Base-by-base conservation (phyloP, 2,113 vertebrate genomes). In the Hirundichthys speculiger region DNA sequence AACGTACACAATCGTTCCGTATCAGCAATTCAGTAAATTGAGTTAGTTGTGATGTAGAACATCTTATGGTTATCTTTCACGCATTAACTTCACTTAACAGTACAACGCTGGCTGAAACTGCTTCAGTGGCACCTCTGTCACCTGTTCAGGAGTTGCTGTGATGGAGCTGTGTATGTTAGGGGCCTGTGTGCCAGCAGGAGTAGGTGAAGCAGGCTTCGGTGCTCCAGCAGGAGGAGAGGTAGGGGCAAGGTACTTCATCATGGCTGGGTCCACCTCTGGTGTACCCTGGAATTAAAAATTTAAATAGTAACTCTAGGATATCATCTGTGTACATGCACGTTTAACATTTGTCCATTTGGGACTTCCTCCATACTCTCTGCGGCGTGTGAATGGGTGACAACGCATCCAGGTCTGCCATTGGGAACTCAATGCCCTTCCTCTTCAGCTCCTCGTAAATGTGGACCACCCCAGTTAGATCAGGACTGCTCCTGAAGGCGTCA, bases 391-490 rank as follows among this genome's bases (percentile, higher is more conserved):
- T 98, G 19, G 98, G 98, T 69, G 98, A 99, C 70, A 99, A 74
- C 3, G 97, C 95, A 4, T 99, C 98, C 48, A 98, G 90, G 77
- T 98, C 96, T 3, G 96, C 96, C 95, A 96, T 96, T 20, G 98
- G 98, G 72, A 99, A 99, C 88, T 99, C 98, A 0, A 98, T 75
- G 39, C 98, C 97, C 87, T 97, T 98, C 84, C 97, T 95, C 91
- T 99, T 99, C 75, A 99, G 93, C 11, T 99, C 98, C 89, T 99
- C 98, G n/a, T 99, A 99, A 82, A 96, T 96, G 55, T 99, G 97
- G 46, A 98, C 98, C 0, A 99, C 98, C 2, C 98, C 98, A 0
- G 96, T 99, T 73, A 99, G 94, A 88, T 99, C 97, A 2, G 98
- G 97, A 64, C 96, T 96, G 65, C 97, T 99, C 64, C 98, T 94